Evolutionary conservation across 2,888 invertebrate species (phyloP).

Genomic region (Harmothoe impar): DNA sequence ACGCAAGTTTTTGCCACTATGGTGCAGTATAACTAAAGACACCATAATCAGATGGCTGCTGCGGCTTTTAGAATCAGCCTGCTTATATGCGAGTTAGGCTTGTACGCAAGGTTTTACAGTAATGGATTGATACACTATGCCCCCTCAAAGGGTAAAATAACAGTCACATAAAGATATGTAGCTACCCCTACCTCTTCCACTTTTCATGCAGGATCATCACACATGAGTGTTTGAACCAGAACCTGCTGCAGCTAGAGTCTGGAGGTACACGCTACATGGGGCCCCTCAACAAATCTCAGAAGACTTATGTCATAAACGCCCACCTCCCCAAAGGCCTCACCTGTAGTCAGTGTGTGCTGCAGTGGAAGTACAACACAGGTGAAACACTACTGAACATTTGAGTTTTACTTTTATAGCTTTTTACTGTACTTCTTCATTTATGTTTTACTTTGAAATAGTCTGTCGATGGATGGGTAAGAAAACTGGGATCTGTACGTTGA

Average conservation of each 20-base stretch:
- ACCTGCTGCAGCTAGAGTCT: constrained; percentile 65
- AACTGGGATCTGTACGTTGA: too few relatives aligned
- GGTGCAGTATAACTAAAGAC: too few relatives aligned
- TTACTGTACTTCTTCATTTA: too few relatives aligned
- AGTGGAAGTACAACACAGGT: constrained; percentile 71
- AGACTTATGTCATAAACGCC: neutral
- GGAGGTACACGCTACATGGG: constrained; percentile 61
- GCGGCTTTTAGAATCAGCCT: too few relatives aligned
- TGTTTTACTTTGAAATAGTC: neutral
- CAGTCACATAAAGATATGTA: too few relatives aligned
- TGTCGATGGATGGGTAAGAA: neutral
- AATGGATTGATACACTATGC: too few relatives aligned
- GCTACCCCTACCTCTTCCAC: too few relatives aligned
- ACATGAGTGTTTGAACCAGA: constrained; percentile 65
- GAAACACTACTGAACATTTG: neutral
- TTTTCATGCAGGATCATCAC: constrained; percentile 45
- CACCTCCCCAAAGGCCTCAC: constrained; percentile 26
- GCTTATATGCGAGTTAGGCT: too few relatives aligned
- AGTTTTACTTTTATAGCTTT: neutral
- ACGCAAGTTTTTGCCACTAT: too few relatives aligned
- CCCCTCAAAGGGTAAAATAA: too few relatives aligned
- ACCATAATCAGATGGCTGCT: too few relatives aligned
- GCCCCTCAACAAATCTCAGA: neutral
- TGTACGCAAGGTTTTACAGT: too few relatives aligned
- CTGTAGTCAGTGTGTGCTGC: constrained; percentile 61